Evolutionary conservation across 2,797 vertebrate genomes (phyloP), one percentile per base, ranked within the genome.

Genomic region (Helarctos malayanus): DNA sequence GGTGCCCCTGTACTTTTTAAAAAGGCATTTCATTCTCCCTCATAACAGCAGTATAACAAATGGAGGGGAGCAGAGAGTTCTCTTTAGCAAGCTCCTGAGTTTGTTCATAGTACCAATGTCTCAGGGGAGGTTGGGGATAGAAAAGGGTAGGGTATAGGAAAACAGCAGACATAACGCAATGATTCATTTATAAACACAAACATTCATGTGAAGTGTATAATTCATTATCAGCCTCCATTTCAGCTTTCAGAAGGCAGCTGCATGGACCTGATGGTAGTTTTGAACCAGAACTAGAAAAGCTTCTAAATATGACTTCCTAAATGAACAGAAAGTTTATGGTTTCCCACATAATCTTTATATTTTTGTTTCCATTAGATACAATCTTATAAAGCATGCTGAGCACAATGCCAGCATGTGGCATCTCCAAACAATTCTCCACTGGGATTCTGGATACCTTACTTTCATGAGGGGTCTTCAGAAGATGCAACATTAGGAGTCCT

Each of bases 151-250:
- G 9, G 7, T 76, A 57, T 16, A 71, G 29, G 7, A 76, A 87
- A 91, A 82, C 29, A 87, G 29, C 73, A 35, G 52, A 95, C 52
- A 54, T 59, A 32, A 95, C 61, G 84, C 49, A 80, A 41, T 63
- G 45, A 94, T 63, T 93, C 86, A 93, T 81, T 94, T 85, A 93
- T 82, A 94, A 91, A 76, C 32, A 91, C 65, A 91, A 45, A 29
- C 45, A 82, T 69, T 94, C 82, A 91, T 47, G 25, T 57, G 25
- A 56, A 94, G 49, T 49, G 81, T 52, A 25, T 93, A 61, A 29
- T 96, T 89, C 73, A 89, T 63, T 83, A 85, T 79, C 35, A 56
- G 69, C 69, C 69, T 71, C 76, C 59, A 84, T 96, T 84, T 93
- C 91, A 76, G 82, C 27, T 93, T 80, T 69, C 49, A 91, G 41